A percentile compares a stretch with the other conserved stretches of the same genome.
These are phyloP conservation scores for Stichodactyla helianthus DNA, from an alignment of 64 coral and sea anemone species.

Conservation along the genomic window DNA sequence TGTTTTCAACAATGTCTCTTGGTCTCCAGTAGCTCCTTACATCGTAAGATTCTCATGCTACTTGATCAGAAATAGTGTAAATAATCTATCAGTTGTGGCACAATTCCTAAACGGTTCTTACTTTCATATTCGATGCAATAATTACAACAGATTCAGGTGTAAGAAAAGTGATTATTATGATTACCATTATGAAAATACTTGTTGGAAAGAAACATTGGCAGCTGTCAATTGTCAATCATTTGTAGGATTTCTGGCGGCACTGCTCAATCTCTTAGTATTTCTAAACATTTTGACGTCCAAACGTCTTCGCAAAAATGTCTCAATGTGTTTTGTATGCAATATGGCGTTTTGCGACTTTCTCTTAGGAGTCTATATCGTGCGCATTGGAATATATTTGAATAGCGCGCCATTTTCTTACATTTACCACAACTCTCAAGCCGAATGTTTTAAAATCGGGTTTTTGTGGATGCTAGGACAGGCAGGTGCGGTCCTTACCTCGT, in stretches of 20 bases:
- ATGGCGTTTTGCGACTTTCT: conserved; percentile 44
- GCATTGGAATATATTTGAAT: not conserved
- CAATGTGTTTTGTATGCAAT: conserved; percentile 31
- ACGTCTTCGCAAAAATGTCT: conserved; percentile 31
- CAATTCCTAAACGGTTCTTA: not conserved
- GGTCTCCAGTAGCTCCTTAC: not conserved
- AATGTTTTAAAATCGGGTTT: conserved; percentile 18
- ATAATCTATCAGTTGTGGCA: not conserved
- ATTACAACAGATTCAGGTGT: not conserved
- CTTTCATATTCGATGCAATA: not conserved
- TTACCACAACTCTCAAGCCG: not conserved
- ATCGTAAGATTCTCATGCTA: not conserved
- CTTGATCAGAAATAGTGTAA: not conserved
- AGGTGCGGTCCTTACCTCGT: conserved; percentile 11
- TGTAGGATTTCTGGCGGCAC: conserved; percentile 7
- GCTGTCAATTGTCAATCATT: not conserved
- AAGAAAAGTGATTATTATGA: not conserved
- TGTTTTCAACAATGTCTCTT: not conserved
- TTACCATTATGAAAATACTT: not conserved
- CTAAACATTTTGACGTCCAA: conserved; percentile 28
- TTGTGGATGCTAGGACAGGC: conserved; percentile 31
- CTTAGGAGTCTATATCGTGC: conserved; percentile 14
- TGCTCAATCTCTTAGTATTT: conserved; percentile 27
- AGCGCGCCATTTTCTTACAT: not conserved
- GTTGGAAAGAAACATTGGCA: not conserved